These are phyloP conservation scores for Microtus richardsoni DNA, from an alignment of 2,113 vertebrate species.

Conservation along the genomic window DNA sequence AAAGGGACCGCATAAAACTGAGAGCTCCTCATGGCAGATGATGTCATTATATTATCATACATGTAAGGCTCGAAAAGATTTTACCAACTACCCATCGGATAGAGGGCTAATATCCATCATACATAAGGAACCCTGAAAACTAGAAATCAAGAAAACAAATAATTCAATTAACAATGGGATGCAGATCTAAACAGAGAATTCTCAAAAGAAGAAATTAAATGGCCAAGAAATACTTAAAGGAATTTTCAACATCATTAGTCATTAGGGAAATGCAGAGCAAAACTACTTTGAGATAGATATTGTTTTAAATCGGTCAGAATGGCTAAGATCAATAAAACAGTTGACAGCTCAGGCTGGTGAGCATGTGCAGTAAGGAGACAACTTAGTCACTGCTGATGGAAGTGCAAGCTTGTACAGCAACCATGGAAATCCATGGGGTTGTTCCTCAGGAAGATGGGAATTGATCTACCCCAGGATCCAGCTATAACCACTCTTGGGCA, in stretches of 20 bases:
- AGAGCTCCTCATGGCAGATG: background rate
- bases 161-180: background rate
- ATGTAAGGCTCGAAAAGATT: background rate
- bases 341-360: background rate
- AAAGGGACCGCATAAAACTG: background rate
- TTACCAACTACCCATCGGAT: background rate
- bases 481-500: background rate
- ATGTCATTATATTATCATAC: background rate
- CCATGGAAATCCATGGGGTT: background rate
- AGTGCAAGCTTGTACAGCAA: background rate
- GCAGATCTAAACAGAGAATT: background rate
- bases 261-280: background rate
- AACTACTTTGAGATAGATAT: background rate
- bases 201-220: background rate
- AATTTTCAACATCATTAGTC: background rate
- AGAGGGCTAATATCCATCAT: background rate
- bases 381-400: background rate
- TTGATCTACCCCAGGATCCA: background rate
- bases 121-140: background rate
- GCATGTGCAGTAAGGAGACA: background rate
- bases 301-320: background rate
- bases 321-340: background rate
- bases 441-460: background rate
- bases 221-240: background rate
- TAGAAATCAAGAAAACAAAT: background rate